Conservation (phyloP, 2,888 invertebrate genomes). For the Eledona agricola region DNA sequence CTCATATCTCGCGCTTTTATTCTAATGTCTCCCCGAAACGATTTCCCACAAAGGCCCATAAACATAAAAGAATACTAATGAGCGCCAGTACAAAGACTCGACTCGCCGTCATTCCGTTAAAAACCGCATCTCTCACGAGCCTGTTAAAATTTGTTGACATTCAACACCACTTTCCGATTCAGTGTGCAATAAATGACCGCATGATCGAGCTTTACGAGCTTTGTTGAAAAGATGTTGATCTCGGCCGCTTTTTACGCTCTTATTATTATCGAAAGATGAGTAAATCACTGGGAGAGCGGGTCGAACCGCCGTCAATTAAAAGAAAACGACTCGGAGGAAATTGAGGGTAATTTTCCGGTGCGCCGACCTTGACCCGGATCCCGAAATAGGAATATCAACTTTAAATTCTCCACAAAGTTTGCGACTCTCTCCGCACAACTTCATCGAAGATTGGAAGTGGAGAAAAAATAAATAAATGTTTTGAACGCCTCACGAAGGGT, state of each 20-base stretch:
- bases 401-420: conserved; percentile 36
- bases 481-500: conserved; percentile 1
- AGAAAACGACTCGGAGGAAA: conserved; percentile 7
- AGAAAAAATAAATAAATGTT: conserved; percentile 16
- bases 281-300: conserved; percentile 10
- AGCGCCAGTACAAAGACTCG: background rate
- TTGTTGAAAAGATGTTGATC: conserved; percentile 30
- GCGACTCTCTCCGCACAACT: conserved; percentile 17
- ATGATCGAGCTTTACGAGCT: conserved; percentile 30
- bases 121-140: conserved; percentile 2
- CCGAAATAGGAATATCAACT: conserved; percentile 33
- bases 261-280: conserved; percentile 19
- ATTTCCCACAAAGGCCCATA: conserved; percentile 14
- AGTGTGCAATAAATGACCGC: conserved; percentile 25
- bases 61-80: conserved; percentile 19
- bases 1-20: conserved; percentile 21
- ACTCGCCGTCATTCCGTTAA: conserved; percentile 1
- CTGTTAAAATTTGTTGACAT: conserved; percentile 26
- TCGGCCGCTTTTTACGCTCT: conserved; percentile 26
- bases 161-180: conserved; percentile 25
- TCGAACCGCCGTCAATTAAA: conserved; percentile 11
- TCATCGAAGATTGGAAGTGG: conserved; percentile 22
- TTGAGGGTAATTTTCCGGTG: conserved; percentile 22
- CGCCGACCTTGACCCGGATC: conserved; percentile 30
- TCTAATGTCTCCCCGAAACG: conserved; percentile 13